phyloP scores from a whole-genome alignment of 2,113 vertebrate species.

The Aptenodytes patagonicus region DNA sequence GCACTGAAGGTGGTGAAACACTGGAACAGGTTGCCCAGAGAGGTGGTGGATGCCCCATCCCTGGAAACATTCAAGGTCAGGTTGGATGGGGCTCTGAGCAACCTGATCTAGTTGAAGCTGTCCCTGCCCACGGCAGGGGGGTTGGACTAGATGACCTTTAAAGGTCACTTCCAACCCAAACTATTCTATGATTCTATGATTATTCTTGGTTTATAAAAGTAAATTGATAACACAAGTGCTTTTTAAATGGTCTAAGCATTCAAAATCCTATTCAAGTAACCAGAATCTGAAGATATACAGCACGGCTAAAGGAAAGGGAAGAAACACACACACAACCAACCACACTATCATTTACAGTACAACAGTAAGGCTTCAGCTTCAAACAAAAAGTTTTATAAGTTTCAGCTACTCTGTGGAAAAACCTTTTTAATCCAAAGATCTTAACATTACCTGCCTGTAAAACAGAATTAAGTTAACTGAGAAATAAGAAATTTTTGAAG shows the following conservation, averaged over 20 bases:
- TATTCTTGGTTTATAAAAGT: not conserved
- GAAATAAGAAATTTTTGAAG: not conserved
- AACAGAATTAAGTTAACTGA: not conserved
- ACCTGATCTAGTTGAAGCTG: no score
- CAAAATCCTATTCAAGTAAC: not conserved
- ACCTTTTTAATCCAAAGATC: not conserved
- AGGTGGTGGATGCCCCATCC: no score
- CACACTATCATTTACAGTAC: not conserved
- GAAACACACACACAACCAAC: not conserved
- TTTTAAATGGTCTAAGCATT: not conserved
- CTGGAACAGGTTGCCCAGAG: no score
- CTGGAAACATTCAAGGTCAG: no score
- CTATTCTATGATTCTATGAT: no score
- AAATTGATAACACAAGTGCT: not conserved
- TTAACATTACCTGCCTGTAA: not conserved
- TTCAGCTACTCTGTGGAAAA: not conserved
- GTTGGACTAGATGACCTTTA: no score
- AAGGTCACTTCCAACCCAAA: no score
- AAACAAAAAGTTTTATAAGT: not conserved
- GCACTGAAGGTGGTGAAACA: no score
- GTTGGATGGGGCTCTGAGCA: no score
- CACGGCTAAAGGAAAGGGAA: not conserved
- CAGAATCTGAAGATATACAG: not conserved
- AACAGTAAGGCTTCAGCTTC: not conserved
- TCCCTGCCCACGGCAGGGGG: no score